Conservation (phyloP, 2,888 invertebrate species). For the Drosophila falleni region DNA sequence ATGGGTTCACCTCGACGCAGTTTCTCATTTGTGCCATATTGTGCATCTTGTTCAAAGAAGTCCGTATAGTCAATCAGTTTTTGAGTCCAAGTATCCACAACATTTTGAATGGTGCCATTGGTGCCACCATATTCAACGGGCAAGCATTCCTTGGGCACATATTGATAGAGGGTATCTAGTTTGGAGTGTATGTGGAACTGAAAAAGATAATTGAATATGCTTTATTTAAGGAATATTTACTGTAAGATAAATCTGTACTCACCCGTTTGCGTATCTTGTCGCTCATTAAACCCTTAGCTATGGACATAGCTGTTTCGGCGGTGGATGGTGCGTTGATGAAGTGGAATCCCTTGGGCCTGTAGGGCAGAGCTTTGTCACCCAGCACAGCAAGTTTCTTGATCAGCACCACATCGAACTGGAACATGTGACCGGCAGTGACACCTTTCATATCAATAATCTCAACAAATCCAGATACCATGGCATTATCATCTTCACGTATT, state of each 20-base stretch:
- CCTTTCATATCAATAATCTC: constrained; percentile 88
- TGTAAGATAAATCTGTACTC: constrained; percentile 68
- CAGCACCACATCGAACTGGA: constrained; percentile 88
- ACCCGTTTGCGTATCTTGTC: constrained; percentile 89
- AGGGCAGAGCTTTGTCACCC: constrained; percentile 88
- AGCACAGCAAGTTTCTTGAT: constrained; percentile 87
- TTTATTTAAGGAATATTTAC: no score
- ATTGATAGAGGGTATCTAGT: constrained; percentile 88
- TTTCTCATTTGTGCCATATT: constrained; percentile 83
- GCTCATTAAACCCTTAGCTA: constrained; percentile 88
- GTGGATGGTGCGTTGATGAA: constrained; percentile 88
- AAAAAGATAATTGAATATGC: constrained; percentile 77
- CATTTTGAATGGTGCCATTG: constrained; percentile 86
- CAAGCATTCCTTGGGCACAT: constrained; percentile 88
- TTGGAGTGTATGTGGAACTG: constrained; percentile 86
- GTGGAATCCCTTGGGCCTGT: constrained; percentile 88
- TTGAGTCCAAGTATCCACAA: constrained; percentile 83
- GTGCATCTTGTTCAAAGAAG: constrained; percentile 83
- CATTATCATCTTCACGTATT: constrained; percentile 88
- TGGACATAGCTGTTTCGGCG: constrained; percentile 87
- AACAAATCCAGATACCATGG: constrained; percentile 87
- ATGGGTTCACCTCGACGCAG: constrained; percentile 80
- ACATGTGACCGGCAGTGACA: constrained; percentile 87
- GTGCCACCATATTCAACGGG: constrained; percentile 90
- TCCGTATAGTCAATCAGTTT: constrained; percentile 79